Evolutionary conservation across 2,888 invertebrate genomes (phyloP).

Genomic region (Phymatocera aterrima): DNA sequence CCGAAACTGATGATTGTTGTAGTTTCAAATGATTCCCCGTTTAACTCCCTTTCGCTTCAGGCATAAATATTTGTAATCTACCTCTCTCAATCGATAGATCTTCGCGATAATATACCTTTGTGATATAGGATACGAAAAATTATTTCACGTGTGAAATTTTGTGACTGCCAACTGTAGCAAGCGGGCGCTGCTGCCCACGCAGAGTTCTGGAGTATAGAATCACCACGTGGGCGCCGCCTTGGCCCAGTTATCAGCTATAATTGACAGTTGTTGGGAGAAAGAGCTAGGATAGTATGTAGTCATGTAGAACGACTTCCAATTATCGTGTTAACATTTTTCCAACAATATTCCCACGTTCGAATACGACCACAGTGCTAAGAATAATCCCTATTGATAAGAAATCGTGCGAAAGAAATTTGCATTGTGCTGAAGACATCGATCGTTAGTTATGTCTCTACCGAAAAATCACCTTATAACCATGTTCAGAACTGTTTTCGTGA

Average conservation of each 20-base stretch:
- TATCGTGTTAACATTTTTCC: neutral
- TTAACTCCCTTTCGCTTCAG: neutral
- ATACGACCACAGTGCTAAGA: neutral
- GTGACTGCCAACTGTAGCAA: neutral
- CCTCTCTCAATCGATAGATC: neutral
- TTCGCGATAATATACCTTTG: neutral
- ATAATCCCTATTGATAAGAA: too few species aligned
- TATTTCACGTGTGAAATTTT: neutral
- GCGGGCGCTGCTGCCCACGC: neutral
- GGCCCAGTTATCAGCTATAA: slow-evolving; percentile 26
- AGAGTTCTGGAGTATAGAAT: neutral
- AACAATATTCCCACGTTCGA: neutral
- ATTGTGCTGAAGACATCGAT: too few species aligned
- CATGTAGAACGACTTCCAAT: neutral
- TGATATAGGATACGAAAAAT: neutral
- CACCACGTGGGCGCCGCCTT: slow-evolving; percentile 37
- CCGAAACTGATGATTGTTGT: neutral
- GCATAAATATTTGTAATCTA: neutral
- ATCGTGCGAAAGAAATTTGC: too few species aligned
- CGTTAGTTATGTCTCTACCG: too few species aligned
- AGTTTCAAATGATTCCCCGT: too few species aligned
- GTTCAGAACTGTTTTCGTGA: too few species aligned
- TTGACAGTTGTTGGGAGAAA: slow-evolving; percentile 13
- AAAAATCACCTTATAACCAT: too few species aligned
- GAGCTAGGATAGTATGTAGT: neutral